Percentiles rank a stretch among this genome's conserved stretches.
phyloP scores from a whole-genome alignment of 2,888 invertebrate genomes.

The Asteroscopus sphinx region DNA sequence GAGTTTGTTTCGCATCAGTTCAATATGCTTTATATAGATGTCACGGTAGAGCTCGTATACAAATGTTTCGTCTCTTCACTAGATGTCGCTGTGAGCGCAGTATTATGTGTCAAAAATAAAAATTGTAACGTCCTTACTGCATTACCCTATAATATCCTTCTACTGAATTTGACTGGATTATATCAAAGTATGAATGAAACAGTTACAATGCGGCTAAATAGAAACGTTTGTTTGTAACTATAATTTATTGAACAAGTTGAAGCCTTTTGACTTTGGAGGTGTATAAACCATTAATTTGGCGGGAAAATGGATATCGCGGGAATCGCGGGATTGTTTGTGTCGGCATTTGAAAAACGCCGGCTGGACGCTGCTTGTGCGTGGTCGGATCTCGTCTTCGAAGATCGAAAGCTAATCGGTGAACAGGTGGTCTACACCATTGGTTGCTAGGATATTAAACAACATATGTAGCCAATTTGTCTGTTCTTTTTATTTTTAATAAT shows the following conservation, averaged over 20 bases:
- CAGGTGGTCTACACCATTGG: slow-evolving; percentile 41
- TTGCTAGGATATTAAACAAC: slow-evolving; percentile 10
- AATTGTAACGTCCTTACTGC: background rate
- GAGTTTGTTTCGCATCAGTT: background rate
- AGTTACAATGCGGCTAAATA: slow-evolving; percentile 27
- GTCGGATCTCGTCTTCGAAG: slow-evolving; percentile 40
- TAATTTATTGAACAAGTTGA: background rate
- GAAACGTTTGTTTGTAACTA: background rate
- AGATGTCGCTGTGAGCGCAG: slow-evolving; percentile 38
- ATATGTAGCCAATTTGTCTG: background rate
- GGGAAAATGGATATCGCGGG: slow-evolving; percentile 57
- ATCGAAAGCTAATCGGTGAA: slow-evolving; percentile 58
- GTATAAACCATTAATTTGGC: slow-evolving; percentile 60
- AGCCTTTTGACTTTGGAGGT: slow-evolving; percentile 20
- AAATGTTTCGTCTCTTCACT: background rate
- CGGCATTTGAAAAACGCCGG: slow-evolving; percentile 73
- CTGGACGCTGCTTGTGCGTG: slow-evolving; percentile 59
- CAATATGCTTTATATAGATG: slow-evolving; percentile 25
- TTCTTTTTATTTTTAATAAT: slow-evolving; percentile 8
- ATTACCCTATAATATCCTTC: background rate
- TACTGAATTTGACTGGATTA: slow-evolving; percentile 22
- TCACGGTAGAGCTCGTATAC: background rate
- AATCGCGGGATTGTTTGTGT: slow-evolving; percentile 50
- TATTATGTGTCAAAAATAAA: slow-evolving; percentile 24
- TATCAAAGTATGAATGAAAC: slow-evolving; percentile 27